phyloP scores from a whole-genome alignment of 2,888 invertebrate genomes.

The Folsomia candida region DNA sequence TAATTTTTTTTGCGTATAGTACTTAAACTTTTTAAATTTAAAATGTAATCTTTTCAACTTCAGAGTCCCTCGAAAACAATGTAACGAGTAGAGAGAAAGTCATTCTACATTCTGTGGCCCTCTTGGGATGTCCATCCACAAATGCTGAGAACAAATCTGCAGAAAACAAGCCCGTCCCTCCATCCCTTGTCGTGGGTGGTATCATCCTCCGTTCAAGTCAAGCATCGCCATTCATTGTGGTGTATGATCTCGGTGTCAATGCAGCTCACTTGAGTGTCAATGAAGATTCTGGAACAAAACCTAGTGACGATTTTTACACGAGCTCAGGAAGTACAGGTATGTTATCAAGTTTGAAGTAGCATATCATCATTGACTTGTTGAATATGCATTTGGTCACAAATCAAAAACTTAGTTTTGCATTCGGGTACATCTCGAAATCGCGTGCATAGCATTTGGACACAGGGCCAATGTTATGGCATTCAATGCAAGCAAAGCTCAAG shows the following conservation, averaged over 20 bases:
- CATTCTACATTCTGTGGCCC: constrained; percentile 56
- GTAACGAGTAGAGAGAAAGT: constrained; percentile 49
- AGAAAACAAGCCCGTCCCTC: constrained; percentile 24
- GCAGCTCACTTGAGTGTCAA: constrained; percentile 16
- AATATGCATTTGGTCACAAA: no score
- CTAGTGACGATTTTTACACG: constrained; percentile 24
- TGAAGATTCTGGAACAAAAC: constrained; percentile 25
- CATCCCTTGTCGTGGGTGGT: constrained; percentile 40
- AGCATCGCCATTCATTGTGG: constrained; percentile 30
- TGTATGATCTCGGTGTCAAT: constrained; percentile 39
- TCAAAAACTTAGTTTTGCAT: no score
- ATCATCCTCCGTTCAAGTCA: constrained; percentile 9
- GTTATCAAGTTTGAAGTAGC: not conserved
- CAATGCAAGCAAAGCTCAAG: no score
- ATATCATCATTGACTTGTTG: no score
- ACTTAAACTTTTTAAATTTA: no score
- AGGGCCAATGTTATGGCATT: no score
- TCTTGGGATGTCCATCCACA: constrained; percentile 54
- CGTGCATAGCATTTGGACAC: no score
- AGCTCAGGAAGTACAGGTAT: constrained; percentile 24
- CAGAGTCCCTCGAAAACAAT: constrained; percentile 10
- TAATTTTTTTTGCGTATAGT: no score
- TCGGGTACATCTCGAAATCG: no score
- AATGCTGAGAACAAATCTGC: constrained; percentile 20
- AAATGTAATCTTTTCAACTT: not conserved